Evolutionary conservation across 2,888 invertebrate species (phyloP).

Genomic region (Cephus sareptanus): DNA sequence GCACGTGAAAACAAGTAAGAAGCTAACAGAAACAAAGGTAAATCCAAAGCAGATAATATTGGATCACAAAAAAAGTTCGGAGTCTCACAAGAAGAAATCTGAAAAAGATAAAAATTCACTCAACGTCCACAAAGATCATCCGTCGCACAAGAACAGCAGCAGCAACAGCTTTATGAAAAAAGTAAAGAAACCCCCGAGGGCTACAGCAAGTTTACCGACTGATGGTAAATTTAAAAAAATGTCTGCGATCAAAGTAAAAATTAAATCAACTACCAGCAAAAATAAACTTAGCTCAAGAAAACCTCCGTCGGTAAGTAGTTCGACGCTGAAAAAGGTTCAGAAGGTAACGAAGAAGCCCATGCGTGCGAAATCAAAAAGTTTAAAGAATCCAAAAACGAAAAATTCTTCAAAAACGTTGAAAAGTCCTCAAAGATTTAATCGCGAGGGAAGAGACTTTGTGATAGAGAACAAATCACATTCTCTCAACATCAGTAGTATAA

Average conservation of each 20-base stretch:
- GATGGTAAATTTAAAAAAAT: background rate
- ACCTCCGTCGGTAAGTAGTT: background rate
- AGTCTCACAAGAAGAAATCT: background rate
- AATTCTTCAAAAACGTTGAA: background rate
- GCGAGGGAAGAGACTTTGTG: background rate
- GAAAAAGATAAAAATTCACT: background rate
- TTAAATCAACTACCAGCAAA: background rate
- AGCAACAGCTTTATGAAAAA: background rate
- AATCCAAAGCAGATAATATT: background rate
- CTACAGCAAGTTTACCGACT: background rate
- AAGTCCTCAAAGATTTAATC: background rate
- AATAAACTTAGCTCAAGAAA: background rate
- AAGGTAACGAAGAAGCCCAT: background rate
- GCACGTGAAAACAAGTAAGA: slow-evolving; percentile 3
- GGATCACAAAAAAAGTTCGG: background rate
- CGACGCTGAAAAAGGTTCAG: background rate
- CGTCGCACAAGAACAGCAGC: background rate
- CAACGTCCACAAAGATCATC: background rate
- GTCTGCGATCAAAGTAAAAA: background rate
- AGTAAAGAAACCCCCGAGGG: background rate
- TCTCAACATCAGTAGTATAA: slow-evolving; percentile 28
- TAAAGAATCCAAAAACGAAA: background rate
- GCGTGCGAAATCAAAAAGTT: slow-evolving; percentile 1
- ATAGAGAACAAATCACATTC: slow-evolving; percentile 18
- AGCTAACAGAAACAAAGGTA: slow-evolving; percentile 6